Evolutionary conservation across 2,797 vertebrate species (phyloP).

Genomic region (Micromesistius poutassou): DNA sequence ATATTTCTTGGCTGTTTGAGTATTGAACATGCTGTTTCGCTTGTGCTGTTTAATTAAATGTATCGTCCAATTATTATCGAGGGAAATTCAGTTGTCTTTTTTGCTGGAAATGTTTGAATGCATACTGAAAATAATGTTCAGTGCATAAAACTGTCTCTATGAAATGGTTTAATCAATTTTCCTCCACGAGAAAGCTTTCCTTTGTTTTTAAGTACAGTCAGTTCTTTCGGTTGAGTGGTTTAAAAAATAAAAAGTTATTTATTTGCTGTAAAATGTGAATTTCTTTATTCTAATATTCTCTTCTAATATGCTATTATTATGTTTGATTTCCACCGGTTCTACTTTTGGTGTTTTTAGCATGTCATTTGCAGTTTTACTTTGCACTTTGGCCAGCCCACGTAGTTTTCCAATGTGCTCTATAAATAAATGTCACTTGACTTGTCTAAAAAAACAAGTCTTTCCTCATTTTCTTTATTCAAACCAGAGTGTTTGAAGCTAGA

Average conservation of each 20-base stretch:
- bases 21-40: no score
- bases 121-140: not conserved
- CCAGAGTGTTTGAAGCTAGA: not conserved
- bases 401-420: not conserved
- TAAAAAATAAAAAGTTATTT: not conserved
- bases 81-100: not conserved
- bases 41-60: not conserved
- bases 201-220: not conserved
- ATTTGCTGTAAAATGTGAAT: not conserved
- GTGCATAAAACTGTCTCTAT: not conserved
- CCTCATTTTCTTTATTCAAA: not conserved
- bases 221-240: not conserved
- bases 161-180: not conserved
- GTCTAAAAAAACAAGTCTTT: no score
- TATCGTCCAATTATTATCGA: not conserved
- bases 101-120: not conserved
- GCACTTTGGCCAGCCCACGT: not conserved
- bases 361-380: not conserved
- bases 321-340: not conserved
- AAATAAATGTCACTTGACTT: not conserved
- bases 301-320: no score
- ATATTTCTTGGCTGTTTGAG: no score
- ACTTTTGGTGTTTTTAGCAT: not conserved
- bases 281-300: not conserved
- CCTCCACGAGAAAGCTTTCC: not conserved